Base-by-base conservation (phyloP, 2,888 invertebrate genomes). In the Thelaira solivaga region DNA sequence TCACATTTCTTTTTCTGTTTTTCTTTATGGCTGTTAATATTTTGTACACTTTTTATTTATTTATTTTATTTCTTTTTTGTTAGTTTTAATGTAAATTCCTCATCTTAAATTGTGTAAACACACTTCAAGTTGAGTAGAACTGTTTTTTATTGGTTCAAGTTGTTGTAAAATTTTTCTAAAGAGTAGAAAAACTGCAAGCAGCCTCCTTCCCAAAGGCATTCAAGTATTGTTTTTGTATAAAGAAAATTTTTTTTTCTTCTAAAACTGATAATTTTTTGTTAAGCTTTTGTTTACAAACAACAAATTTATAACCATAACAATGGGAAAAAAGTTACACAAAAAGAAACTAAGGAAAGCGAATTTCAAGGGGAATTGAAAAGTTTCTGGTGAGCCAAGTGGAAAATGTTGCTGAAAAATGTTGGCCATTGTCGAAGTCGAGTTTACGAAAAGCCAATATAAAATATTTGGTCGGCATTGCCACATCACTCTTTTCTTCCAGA, bases 101-200 rank as follows among this genome's bases (percentile, higher is more conserved):
- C 53, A 62, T 71, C 64, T 65, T 55, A 55, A 74, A 65, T 74
- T 74, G 65, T 71, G 55, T 65, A 78, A 78, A 78, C 78, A n/a
- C n/a, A 78, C 78, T 78, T 78, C 69, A 71, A 55, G 64, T 61
- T 69, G 45, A 72, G 53, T 39, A 29, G 47, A 64, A 64, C 51
- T 62, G 31, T 64, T 68, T 55, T 61, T 61, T 31, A 13, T 24
- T 22, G 2, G 18, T 24, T 59, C 22, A 18, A 24, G 16, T 71
- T 53, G 10, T 43, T 26, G 18, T 43, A 41, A 29, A 41, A 49
- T 31, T 18, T 4, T 11, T 16, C 18, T 0, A 10, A 26, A 13
- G n/a, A 61, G 47, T 41, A 5, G 36, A 59, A 10, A 47, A 73
- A 68, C 39, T 24, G 43, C 16, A 61, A 62, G 16, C 51, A 69